A percentile compares a stretch with the other conserved stretches of the same genome.
Conservation (phyloP, 2,888 invertebrate species). For the Diploptera punctata region DNA sequence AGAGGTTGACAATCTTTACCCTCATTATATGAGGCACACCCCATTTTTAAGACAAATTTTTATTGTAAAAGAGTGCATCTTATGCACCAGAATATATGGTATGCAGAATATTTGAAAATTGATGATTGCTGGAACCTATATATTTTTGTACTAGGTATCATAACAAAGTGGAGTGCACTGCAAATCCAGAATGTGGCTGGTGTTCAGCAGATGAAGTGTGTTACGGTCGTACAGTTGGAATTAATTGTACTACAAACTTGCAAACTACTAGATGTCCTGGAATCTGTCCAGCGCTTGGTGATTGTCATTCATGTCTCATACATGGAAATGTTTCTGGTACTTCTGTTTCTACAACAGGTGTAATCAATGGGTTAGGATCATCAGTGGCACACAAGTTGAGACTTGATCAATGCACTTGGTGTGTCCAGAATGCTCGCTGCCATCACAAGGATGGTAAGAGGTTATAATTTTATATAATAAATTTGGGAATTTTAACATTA, state of each 20-base stretch:
- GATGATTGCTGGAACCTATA: too few species aligned
- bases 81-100: too few species aligned
- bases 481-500: too few species aligned
- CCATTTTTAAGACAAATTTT: too few species aligned
- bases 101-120: too few species aligned
- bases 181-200: conserved; percentile 95
- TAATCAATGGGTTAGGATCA: conserved; percentile 45
- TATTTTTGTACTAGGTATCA: conserved; percentile 67
- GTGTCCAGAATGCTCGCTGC: conserved; percentile 90
- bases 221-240: conserved; percentile 84
- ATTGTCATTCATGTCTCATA: conserved; percentile 90
- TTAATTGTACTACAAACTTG: conserved; percentile 89
- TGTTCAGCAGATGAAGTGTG: conserved; percentile 84
- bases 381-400: conserved; percentile 80
- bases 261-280: conserved; percentile 89
- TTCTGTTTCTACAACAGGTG: conserved; percentile 41
- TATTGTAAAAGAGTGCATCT: too few species aligned
- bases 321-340: conserved; percentile 66
- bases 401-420: conserved; percentile 87
- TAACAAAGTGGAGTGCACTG: conserved; percentile 79
- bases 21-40: too few species aligned
- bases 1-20: too few species aligned
- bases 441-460: conserved; percentile 80
- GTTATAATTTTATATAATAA: conserved; percentile 10
- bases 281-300: conserved; percentile 86